Evolutionary conservation across 2,113 vertebrate species (phyloP).

Genomic region (Sprattus sprattus): DNA sequence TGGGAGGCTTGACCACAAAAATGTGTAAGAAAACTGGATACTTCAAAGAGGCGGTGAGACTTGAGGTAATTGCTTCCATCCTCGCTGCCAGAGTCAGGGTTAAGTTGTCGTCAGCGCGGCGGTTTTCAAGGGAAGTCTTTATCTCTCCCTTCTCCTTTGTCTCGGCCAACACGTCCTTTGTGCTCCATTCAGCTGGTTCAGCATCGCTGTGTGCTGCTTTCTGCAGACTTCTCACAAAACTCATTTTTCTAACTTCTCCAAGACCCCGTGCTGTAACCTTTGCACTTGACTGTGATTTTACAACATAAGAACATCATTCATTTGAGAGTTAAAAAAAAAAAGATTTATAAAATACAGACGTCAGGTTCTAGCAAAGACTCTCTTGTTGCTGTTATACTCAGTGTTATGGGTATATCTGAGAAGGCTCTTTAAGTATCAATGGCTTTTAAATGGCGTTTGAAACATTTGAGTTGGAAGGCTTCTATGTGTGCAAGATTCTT

Average conservation of each 20-base stretch:
- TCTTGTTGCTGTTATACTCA: background rate
- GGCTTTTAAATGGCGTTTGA: background rate
- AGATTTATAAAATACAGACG: slow-evolving; percentile 20
- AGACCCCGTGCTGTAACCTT: slow-evolving; percentile 38
- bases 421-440: background rate
- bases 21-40: slow-evolving; percentile 45
- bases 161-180: slow-evolving; percentile 44
- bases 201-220: slow-evolving; percentile 28
- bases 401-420: background rate
- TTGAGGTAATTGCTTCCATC: slow-evolving; percentile 58
- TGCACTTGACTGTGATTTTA: slow-evolving; percentile 45
- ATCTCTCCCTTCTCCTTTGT: slow-evolving; percentile 42
- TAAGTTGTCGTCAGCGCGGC: slow-evolving; percentile 48
- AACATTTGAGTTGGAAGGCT: background rate
- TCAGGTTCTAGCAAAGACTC: background rate
- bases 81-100: slow-evolving; percentile 49
- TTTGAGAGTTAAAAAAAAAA: slow-evolving; percentile 43
- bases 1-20: slow-evolving; percentile 49
- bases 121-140: slow-evolving; percentile 42
- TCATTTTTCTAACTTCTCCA: slow-evolving; percentile 23
- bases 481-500: background rate
- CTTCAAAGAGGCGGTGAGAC: slow-evolving; percentile 44
- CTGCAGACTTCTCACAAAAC: slow-evolving; percentile 17
- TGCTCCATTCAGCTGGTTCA: slow-evolving; percentile 44
- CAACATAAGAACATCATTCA: slow-evolving; percentile 48